A percentile compares a stretch with the other conserved stretches of the same genome.
Conservation (phyloP, 1,140 invertebrate genomes). For the Parapsyche elsis region DNA sequence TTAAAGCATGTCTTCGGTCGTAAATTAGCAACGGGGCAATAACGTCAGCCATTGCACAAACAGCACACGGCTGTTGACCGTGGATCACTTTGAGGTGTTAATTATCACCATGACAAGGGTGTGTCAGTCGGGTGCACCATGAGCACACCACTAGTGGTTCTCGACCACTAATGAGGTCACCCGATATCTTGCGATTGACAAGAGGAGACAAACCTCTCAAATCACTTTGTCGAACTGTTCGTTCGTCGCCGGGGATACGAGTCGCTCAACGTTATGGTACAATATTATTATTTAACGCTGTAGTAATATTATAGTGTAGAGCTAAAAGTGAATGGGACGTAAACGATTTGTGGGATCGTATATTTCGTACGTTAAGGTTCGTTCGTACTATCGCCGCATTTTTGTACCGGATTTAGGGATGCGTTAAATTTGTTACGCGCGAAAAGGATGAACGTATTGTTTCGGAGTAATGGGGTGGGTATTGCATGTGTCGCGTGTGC, state of each 20-base stretch:
- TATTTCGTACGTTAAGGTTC: constrained; percentile 47
- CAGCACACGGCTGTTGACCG: too few species aligned
- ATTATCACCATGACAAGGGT: background rate
- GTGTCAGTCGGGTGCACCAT: background rate
- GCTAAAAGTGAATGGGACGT: constrained; percentile 40
- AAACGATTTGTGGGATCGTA: constrained; percentile 49
- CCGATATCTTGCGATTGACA: constrained; percentile 9
- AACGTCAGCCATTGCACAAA: too few species aligned
- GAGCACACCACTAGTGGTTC: background rate
- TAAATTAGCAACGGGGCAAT: too few species aligned
- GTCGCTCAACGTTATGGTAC: background rate
- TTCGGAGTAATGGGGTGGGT: too few species aligned
- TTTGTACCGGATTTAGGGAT: background rate
- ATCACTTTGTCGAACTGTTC: too few species aligned
- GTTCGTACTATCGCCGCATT: background rate
- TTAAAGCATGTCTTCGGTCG: too few species aligned
- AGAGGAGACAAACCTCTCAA: background rate
- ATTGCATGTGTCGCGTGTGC: too few species aligned
- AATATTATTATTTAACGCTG: background rate
- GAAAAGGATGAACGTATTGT: too few species aligned
- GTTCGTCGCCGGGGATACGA: too few species aligned
- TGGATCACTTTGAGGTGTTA: background rate
- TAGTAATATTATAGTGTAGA: background rate
- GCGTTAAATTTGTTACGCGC: too few species aligned
- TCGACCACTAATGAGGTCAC: background rate